Base-by-base conservation (phyloP, 2,113 vertebrate genomes). In the Oreotrochilus melanogaster region DNA sequence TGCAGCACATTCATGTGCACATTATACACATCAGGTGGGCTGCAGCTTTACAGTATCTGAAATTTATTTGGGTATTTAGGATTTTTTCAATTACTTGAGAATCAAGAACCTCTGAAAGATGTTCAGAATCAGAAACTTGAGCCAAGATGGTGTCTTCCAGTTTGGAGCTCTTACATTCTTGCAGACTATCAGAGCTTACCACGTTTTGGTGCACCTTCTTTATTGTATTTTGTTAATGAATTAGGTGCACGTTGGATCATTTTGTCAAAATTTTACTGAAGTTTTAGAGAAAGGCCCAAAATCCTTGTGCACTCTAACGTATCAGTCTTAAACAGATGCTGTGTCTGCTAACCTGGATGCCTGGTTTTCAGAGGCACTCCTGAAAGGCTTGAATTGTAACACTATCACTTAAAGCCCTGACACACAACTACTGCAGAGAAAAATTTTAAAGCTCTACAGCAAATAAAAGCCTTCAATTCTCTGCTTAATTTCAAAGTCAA, bases 1-100 rank as follows among this genome's bases (percentile, higher is more conserved):
- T 5, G 9, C 9, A 27, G 33, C 2, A 69, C n/a, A 14, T 33
- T 56, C 8, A 21, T 0, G 4, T 50, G 22, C 1, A 6, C 0
- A 1, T 78, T n/a, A 47, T 48, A 48, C 11, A 27, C 21, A 9
- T 0, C 1, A 69, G 6, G 13, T 1, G 6, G 43, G 31, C 50
- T 35, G 21, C 2, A 45, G 9, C 37, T 64, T 48, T 7, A 45
- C 10, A 70, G 1, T 28, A 70, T n/a, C 8, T 53, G 45, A 37
- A 76, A 93, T n/a, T 51, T 27, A 42, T 51, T 43, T 27, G 30
- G 5, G 25, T 57, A 33, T 50, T 76, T 24, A 62, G 51, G 60
- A 85, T 58, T 60, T 48, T 74, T 85, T 42, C 39, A 50, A 0
- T 1, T 23, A 37, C 30, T 75, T 23, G 48, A 19, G 14, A 48